Evolutionary conservation across 2,113 vertebrate genomes (phyloP).

Genomic region (Ellobius talpinus): DNA sequence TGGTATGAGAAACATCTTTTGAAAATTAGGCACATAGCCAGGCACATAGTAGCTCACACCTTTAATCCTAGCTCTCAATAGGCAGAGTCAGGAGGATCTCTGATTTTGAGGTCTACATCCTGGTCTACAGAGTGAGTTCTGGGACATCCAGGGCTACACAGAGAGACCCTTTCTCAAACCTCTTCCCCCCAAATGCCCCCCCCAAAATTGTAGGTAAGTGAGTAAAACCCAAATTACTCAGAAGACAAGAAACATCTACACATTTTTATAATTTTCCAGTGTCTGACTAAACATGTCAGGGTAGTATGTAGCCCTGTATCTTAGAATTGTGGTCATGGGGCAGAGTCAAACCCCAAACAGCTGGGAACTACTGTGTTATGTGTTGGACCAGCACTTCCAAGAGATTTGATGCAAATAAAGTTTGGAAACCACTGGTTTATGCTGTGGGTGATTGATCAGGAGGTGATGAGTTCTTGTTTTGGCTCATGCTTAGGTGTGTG

Average conservation of each 20-base stretch:
- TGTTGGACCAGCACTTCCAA: not conserved
- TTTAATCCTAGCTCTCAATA: not conserved
- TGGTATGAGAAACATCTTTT: not conserved
- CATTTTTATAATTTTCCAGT: not conserved
- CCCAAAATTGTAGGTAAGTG: not conserved
- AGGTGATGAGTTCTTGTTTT: not conserved
- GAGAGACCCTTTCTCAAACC: not conserved
- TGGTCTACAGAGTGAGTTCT: not conserved
- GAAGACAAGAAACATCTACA: not conserved
- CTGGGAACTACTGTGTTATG: not conserved
- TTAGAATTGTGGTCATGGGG: not conserved
- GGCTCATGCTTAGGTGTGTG: not conserved
- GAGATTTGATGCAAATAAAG: not conserved
- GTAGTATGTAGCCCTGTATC: not conserved
- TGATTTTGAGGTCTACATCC: not conserved
- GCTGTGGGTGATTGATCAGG: not conserved
- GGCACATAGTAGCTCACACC: too few species aligned
- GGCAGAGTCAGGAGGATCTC: not conserved
- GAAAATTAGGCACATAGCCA: not conserved
- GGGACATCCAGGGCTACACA: not conserved
- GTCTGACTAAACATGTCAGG: not conserved
- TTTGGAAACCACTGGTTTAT: not conserved
- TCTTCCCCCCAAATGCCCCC: too few species aligned
- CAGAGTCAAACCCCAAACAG: not conserved
- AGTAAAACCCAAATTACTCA: conserved; percentile 7